Evolutionary conservation across 2,888 invertebrate genomes (phyloP).

Genomic region (Blomia tropicalis): DNA sequence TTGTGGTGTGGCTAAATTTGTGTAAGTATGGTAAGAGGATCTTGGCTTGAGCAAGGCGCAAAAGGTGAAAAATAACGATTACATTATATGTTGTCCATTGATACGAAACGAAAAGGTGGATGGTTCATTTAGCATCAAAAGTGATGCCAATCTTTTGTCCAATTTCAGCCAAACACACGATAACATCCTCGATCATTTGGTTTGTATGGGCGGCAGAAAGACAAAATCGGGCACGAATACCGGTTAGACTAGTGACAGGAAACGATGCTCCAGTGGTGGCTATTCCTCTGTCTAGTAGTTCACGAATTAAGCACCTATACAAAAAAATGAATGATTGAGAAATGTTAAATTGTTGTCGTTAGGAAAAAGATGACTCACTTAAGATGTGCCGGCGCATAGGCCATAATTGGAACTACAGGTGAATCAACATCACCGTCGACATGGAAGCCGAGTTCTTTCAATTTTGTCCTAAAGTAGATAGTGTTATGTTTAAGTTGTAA

Average conservation of each 20-base stretch:
- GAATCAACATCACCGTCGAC: slow-evolving; percentile 81
- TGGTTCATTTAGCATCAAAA: slow-evolving; percentile 8
- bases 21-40: no score
- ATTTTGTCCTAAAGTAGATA: slow-evolving; percentile 54
- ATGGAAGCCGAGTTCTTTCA: slow-evolving; percentile 75
- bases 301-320: background rate
- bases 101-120: background rate
- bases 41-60: no score
- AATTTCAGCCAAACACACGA: slow-evolving; percentile 4
- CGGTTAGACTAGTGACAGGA: slow-evolving; percentile 84
- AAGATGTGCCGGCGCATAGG: slow-evolving; percentile 85
- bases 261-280: slow-evolving; percentile 92
- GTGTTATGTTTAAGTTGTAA: slow-evolving; percentile 60
- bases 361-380: slow-evolving; percentile 44
- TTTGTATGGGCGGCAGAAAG: slow-evolving; percentile 86
- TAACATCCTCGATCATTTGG: slow-evolving; percentile 65
- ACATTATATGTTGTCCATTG: no score
- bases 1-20: no score
- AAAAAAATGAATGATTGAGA: no score
- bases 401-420: slow-evolving; percentile 89
- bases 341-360: background rate
- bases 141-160: slow-evolving; percentile 17
- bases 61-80: no score
- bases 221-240: slow-evolving; percentile 80
- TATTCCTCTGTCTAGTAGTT: slow-evolving; percentile 42